Evolutionary conservation across 2,797 vertebrate species (phyloP).

Genomic region (Synaphobranchus kaupii): DNA sequence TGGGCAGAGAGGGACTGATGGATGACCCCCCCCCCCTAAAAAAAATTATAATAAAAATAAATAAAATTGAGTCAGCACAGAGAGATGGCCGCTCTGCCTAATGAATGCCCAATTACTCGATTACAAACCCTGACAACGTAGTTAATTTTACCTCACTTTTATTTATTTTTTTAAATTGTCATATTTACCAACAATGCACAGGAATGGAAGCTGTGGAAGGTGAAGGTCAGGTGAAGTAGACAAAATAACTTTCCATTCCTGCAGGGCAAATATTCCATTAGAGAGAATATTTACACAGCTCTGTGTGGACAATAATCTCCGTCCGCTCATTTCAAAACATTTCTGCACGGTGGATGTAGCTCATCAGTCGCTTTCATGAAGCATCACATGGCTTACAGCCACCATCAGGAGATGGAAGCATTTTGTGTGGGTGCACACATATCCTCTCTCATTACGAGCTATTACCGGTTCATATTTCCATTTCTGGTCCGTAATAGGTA

Average conservation of each 20-base stretch:
- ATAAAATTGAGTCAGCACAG: neutral
- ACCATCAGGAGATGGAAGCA: neutral
- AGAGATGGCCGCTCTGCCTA: neutral
- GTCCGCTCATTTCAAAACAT: neutral
- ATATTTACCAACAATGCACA: neutral
- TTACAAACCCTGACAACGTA: neutral
- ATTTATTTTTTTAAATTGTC: neutral
- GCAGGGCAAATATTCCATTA: neutral
- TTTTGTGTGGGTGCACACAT: neutral
- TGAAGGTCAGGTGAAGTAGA: neutral
- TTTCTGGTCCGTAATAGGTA: neutral
- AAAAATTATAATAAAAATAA: too few relatives aligned
- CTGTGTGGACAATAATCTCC: neutral
- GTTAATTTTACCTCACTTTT: neutral
- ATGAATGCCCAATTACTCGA: conserved; percentile 21
- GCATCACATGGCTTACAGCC: neutral
- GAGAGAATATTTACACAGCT: neutral
- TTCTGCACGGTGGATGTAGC: neutral
- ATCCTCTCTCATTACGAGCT: neutral
- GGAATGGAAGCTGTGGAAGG: neutral
- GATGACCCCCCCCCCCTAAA: neutral
- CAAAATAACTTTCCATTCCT: neutral
- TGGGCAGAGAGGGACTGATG: neutral
- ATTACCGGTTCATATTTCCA: neutral
- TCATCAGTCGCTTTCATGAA: neutral